Percentiles rank a stretch among this genome's conserved stretches.
phyloP scores from a whole-genome alignment of 2,113 vertebrate genomes.

The Calidris pygmaea region DNA sequence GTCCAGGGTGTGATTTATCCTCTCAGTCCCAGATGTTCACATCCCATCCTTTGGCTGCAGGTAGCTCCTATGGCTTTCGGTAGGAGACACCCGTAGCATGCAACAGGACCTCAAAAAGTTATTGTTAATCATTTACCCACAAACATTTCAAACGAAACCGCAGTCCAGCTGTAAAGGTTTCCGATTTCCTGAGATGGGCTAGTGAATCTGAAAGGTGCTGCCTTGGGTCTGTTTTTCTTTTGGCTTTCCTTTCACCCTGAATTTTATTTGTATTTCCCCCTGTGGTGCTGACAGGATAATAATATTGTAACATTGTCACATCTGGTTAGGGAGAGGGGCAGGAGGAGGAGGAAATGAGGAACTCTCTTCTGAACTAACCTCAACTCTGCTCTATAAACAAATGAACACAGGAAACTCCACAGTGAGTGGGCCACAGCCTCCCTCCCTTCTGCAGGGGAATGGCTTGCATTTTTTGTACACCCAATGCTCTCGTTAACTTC shows the following conservation, averaged over 20 bases:
- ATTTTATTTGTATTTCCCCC: slow-evolving; percentile 43
- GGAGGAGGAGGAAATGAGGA: slow-evolving; percentile 16
- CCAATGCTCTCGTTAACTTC: background rate
- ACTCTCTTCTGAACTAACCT: slow-evolving; percentile 31
- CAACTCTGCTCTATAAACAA: slow-evolving; percentile 31
- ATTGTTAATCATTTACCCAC: background rate
- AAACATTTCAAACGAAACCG: background rate
- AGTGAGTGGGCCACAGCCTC: background rate
- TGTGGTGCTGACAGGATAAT: slow-evolving; percentile 30
- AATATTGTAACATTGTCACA: slow-evolving; percentile 51
- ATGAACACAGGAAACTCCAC: background rate
- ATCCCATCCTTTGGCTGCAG: background rate
- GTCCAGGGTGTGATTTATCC: background rate
- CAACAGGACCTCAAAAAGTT: background rate
- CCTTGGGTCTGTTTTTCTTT: slow-evolving; percentile 25
- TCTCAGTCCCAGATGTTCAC: background rate
- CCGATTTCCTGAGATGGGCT: background rate
- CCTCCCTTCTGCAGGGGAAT: background rate
- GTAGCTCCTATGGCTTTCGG: background rate
- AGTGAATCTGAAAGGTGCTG: slow-evolving; percentile 12
- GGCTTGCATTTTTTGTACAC: background rate
- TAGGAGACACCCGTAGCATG: background rate
- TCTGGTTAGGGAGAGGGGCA: slow-evolving; percentile 35
- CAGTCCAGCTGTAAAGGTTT: background rate
- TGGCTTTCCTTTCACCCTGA: slow-evolving; percentile 4